phyloP scores from a whole-genome alignment of 2,888 invertebrate species.

The Perizoma flavofasciatum region DNA sequence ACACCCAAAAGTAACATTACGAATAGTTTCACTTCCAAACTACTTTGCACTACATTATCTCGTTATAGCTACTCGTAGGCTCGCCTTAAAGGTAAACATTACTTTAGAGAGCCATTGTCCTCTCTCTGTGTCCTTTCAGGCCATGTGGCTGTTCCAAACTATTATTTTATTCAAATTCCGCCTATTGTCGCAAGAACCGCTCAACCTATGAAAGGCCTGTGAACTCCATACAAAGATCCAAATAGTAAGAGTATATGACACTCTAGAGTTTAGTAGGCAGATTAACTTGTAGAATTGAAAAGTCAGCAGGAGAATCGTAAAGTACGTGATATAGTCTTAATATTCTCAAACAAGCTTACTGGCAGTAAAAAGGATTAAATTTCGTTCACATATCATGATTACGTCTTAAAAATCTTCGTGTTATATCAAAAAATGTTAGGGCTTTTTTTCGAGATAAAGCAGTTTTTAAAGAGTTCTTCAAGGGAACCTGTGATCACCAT shows the following conservation, averaged over 20 bases:
- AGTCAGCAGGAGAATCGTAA: too few species aligned
- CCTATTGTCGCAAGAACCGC: slow-evolving; percentile 55
- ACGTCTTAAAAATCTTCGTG: too few species aligned
- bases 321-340: too few species aligned
- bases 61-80: slow-evolving; percentile 9
- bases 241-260: slow-evolving; percentile 1
- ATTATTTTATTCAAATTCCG: slow-evolving; percentile 75
- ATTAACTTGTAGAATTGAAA: too few species aligned
- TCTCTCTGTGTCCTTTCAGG: slow-evolving; percentile 44
- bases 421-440: too few species aligned
- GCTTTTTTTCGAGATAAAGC: too few species aligned
- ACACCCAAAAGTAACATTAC: not conserved
- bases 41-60: slow-evolving; percentile 18
- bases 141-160: slow-evolving; percentile 61
- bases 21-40: slow-evolving; percentile 21
- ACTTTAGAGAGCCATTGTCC: slow-evolving; percentile 55
- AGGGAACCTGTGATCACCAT: too few species aligned
- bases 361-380: too few species aligned
- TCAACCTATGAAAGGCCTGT: slow-evolving; percentile 48
- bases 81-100: slow-evolving; percentile 38
- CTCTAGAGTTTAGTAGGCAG: too few species aligned
- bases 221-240: slow-evolving; percentile 29
- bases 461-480: too few species aligned
- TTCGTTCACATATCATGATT: too few species aligned
- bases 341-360: too few species aligned